Evolutionary conservation across 53 echinoderm and acorn worm species (phyloP).

Genomic region (Glandiceps talaboti): DNA sequence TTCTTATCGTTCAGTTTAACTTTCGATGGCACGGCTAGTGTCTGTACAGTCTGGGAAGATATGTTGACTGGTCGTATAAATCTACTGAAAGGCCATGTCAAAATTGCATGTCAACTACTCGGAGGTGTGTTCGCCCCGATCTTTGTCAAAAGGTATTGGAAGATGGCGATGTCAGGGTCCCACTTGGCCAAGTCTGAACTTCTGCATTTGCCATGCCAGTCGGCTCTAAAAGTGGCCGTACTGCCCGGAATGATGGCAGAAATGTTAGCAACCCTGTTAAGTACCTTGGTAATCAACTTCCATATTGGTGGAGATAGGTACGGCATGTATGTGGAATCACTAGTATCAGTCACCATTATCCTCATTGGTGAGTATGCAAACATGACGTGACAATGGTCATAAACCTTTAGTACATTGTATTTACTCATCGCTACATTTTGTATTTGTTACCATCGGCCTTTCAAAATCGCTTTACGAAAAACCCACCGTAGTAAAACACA

Average conservation of each 20-base stretch:
- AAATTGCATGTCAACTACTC: constrained; percentile 45
- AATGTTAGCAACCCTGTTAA: constrained; percentile 31
- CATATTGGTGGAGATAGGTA: constrained; percentile 24
- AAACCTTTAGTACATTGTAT: no score
- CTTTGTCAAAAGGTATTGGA: constrained; percentile 5
- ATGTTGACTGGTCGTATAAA: constrained; percentile 35
- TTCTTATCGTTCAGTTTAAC: constrained; percentile 52
- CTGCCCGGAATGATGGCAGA: constrained; percentile 37
- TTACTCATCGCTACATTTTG: no score
- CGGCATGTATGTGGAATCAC: background rate
- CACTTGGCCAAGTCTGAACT: constrained; percentile 10
- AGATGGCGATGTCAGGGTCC: background rate
- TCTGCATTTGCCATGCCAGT: constrained; percentile 28
- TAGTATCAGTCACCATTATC: background rate
- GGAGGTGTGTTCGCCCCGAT: constrained; percentile 51
- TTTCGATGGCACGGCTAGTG: constrained; percentile 81
- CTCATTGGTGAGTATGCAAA: background rate
- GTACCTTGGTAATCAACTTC: constrained; percentile 33
- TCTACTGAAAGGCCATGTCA: constrained; percentile 13
- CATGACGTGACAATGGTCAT: no score
- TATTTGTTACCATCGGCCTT: no score
- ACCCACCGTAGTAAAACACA: no score
- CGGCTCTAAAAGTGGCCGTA: constrained; percentile 40
- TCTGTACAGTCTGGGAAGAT: constrained; percentile 55
- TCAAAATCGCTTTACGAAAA: no score